Base-by-base conservation (phyloP, 2,888 invertebrate species). In the Leucozona laternaria region DNA sequence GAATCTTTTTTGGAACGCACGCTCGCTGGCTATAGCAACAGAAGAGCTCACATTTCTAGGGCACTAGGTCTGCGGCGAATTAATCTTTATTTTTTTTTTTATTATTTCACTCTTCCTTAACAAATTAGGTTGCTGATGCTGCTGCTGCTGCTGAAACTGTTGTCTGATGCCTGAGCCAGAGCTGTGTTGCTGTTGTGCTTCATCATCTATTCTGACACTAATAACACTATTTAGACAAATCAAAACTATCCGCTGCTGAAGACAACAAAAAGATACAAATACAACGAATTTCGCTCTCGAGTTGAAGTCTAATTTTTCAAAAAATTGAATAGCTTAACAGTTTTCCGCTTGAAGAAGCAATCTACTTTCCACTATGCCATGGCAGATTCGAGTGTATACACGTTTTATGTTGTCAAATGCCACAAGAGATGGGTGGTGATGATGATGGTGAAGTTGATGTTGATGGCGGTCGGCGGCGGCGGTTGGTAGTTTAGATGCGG, bases 1-100 rank as follows among this genome's bases (percentile, higher is more conserved):
- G 70, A 71, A 71, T 81, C 62, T 70, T 78, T 78, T 72, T 82
- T 50, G 68, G 68, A 50, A 64, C 77, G 50, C 73, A 70, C 78
- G 75, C 60, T 50, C 58, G 71, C 40, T 45, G n/a, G n/a, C n/a
- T n/a, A n/a, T n/a, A 17, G 43, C 28, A 60, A 40, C 57, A 37
- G 40, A 40, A 2, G 70, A 48, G 66, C 86, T 86, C 82, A 78
- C 78, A 82, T 82, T 86, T 86, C 86, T 86, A 86, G 86, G 86
- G 86, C 82, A 86, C 86, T 86, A 86, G 86, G 86, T 85, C 85
- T 85, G 80, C 55, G 85, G 85, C 73, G 80, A 85, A 77, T 80
- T 62, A 68, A 70, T 77, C 31, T 55, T 50, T 48, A 6, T 55
- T 62, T 31, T 50, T 50, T 45, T 77, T 45, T 15, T 53, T 71